phyloP scores from a whole-genome alignment of 2,797 vertebrate genomes.

The Poeciliopsis gracilis region DNA sequence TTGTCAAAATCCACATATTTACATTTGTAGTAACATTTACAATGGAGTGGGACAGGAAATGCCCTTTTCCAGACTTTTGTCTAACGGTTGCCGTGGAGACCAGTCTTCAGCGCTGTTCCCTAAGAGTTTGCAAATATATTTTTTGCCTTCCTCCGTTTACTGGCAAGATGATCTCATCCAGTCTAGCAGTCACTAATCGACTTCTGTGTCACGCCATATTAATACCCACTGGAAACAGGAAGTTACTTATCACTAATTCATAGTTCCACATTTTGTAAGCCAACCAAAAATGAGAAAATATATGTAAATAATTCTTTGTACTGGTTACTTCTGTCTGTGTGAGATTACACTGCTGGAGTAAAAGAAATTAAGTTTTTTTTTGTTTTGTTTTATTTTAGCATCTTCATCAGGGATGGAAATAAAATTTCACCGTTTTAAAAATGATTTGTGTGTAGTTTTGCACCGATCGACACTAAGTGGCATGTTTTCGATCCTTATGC shows the following conservation, averaged over 20 bases:
- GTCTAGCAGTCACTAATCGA: no score
- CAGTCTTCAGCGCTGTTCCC: background rate
- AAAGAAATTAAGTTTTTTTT: background rate
- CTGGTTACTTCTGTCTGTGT: background rate
- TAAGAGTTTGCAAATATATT: background rate
- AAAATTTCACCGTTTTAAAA: background rate
- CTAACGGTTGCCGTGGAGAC: background rate
- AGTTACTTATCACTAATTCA: background rate
- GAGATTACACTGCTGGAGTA: background rate
- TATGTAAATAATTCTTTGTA: background rate
- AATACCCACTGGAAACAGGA: background rate
- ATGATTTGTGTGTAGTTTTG: slow-evolving; percentile 14
- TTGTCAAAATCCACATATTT: background rate
- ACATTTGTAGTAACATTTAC: background rate
- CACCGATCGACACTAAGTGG: slow-evolving; percentile 23
- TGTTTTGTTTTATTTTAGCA: no score
- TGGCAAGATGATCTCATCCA: background rate
- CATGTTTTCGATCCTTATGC: background rate
- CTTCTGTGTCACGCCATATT: background rate
- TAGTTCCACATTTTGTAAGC: background rate
- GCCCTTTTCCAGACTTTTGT: background rate
- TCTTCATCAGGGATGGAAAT: background rate
- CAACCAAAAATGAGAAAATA: background rate
- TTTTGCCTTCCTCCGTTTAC: background rate
- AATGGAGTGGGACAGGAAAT: background rate